Evolutionary conservation across 2,888 invertebrate genomes (phyloP).

Genomic region (Antheraea yamamai): DNA sequence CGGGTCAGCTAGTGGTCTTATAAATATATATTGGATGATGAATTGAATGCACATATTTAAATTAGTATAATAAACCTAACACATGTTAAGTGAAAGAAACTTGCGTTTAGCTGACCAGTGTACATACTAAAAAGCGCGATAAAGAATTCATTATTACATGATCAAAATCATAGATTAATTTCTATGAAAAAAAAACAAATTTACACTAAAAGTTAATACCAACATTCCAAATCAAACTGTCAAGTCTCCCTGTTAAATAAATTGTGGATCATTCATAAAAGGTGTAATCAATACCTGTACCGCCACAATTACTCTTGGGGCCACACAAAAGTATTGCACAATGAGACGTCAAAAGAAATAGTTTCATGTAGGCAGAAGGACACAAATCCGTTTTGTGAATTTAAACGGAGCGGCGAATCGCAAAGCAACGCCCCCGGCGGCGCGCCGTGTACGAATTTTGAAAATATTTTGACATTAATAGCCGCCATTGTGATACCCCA

Average conservation of each 20-base stretch:
- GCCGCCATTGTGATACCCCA: slow-evolving; percentile 58
- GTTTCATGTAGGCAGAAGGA: slow-evolving; percentile 19
- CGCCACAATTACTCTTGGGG: slow-evolving; percentile 9
- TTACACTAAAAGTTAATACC: not conserved
- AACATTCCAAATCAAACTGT: not conserved
- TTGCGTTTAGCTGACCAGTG: too few relatives aligned
- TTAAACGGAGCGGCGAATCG: slow-evolving; percentile 44
- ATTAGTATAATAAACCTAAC: too few relatives aligned
- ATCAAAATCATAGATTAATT: too few relatives aligned
- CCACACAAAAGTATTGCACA: slow-evolving; percentile 3
- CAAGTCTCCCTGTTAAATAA: not conserved
- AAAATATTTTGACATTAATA: slow-evolving; percentile 81
- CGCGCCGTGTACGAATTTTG: slow-evolving; percentile 70
- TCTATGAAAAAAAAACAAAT: not conserved
- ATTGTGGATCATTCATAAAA: not conserved
- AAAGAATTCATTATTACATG: too few relatives aligned
- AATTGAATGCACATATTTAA: too few relatives aligned
- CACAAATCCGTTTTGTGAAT: slow-evolving; percentile 19
- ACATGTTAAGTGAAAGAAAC: too few relatives aligned
- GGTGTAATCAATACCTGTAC: slow-evolving; percentile 14
- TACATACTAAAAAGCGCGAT: too few relatives aligned
- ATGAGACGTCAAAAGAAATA: slow-evolving; percentile 12
- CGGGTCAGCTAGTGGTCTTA: too few relatives aligned
- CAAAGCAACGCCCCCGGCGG: slow-evolving; percentile 64
- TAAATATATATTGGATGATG: too few relatives aligned